Evolutionary conservation across 2,888 invertebrate species (phyloP).

Genomic region (Camponotus fellah): DNA sequence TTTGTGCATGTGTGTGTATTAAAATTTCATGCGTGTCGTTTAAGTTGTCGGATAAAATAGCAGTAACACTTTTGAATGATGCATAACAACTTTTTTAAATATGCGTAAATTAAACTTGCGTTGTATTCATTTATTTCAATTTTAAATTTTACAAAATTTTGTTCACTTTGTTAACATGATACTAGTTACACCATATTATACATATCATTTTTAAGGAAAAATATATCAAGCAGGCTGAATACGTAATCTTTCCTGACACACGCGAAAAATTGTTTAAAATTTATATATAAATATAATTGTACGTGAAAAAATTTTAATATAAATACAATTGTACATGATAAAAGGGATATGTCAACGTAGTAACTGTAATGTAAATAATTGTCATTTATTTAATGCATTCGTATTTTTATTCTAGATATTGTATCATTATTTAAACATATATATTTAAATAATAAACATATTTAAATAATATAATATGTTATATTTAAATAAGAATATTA

Average conservation of each 20-base stretch:
- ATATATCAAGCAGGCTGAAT: conserved; percentile 16
- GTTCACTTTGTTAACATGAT: conserved; percentile 37
- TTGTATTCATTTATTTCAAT: conserved; percentile 12
- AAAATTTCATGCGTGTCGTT: not conserved
- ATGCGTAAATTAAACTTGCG: conserved; percentile 21
- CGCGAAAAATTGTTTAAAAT: conserved; percentile 16
- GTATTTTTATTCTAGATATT: not conserved
- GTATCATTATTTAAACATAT: no score
- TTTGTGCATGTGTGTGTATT: not conserved
- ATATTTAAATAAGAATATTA: not conserved
- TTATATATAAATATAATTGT: not conserved
- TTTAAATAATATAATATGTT: no score
- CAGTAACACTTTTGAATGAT: conserved; percentile 17
- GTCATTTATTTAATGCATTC: conserved; percentile 19
- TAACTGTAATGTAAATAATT: conserved; percentile 27
- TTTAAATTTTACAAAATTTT: conserved; percentile 40
- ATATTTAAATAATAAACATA: no score
- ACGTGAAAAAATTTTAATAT: not conserved
- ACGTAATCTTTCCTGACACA: not conserved
- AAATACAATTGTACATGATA: conserved; percentile 12
- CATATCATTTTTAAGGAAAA: not conserved
- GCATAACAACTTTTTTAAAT: conserved; percentile 25
- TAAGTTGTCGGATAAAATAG: not conserved
- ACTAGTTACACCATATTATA: not conserved
- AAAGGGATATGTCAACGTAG: not conserved